Evolutionary conservation across 2,797 vertebrate species (phyloP), one percentile per base, ranked within the genome.

Genomic region (Momotus momota): DNA sequence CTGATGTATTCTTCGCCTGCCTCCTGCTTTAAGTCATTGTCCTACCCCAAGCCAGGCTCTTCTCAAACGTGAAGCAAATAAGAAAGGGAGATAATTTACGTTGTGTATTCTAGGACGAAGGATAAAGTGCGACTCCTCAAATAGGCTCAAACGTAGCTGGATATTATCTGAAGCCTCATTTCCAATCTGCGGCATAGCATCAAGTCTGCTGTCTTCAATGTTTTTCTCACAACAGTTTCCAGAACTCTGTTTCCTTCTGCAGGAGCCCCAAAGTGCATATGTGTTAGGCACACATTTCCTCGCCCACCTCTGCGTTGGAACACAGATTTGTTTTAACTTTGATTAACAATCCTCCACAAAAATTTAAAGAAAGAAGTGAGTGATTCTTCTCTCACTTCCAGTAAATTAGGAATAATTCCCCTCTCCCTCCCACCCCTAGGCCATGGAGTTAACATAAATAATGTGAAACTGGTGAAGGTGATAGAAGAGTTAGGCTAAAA

Each of bases 1-100:
- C 96, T 98, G 98, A 98, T 98, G 94, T 96, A 97, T 97, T 96
- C 97, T 93, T 92, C 96, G 96, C 91, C 94, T 77, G 35, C 61
- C 85, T 97, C 90, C 94, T 88, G 82, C 95, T 95, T 91, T 96
- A 95, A 96, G 94, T 97, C 94, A 95, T 72, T 92, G 83, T 89
- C 93, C 91, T 92, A 72, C 87, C 97, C 77, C 86, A 94, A 87
- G 86, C 74, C 78, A 55, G 48, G 49, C 46, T 90, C 43, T 81
- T 66, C 88, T 92, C 69, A 90, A 96, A 95, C 5, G 5, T 51
- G 83, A 94, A 64, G 82, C 96, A 94, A 86, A 95, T 86, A 90
- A 80, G 91, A 84, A 91, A 89, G 67, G 70, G 41, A 74, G 35
- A 73, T 79, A 95, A 96, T 89, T 95, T 84, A 95, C 0, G 7